Percentiles rank a stretch among this genome's conserved stretches.
Evolutionary conservation across 1,140 invertebrate genomes (phyloP).

Genomic region (Babylonia areolata): DNA sequence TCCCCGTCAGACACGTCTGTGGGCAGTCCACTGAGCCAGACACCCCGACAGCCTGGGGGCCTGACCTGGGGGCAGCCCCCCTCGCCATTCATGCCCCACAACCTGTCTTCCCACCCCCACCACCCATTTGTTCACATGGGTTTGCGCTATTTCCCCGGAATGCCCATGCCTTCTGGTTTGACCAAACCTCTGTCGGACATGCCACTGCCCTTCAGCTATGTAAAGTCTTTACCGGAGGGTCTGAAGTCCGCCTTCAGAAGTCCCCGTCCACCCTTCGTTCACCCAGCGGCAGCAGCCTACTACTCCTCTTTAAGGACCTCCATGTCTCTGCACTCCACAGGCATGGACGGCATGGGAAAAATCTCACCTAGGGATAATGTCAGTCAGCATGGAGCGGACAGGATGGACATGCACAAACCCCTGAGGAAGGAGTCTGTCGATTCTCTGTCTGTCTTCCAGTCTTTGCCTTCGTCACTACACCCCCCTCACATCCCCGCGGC

Average conservation of each 20-base stretch:
- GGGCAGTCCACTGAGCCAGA: not conserved
- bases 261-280: slow-evolving; percentile 6
- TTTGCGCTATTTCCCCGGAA: slow-evolving; percentile 14
- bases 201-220: not conserved
- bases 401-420: not conserved
- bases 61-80: slow-evolving; percentile 6
- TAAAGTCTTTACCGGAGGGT: slow-evolving; percentile 1
- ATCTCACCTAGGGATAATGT: not conserved
- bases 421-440: not conserved
- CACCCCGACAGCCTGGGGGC: not conserved
- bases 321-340: not conserved
- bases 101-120: not conserved
- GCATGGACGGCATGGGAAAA: not conserved
- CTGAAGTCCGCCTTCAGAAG: slow-evolving; percentile 12
- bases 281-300: slow-evolving; percentile 28
- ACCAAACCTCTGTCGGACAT: not conserved
- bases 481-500: not conserved
- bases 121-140: slow-evolving; percentile 25
- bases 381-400: not conserved
- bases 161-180: not conserved
- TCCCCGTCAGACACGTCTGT: not conserved
- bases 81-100: not conserved
- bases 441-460: not conserved
- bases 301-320: slow-evolving; percentile 24
- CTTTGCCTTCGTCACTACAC: not conserved